Evolutionary conservation across 2,113 vertebrate genomes (phyloP).

Genomic region (Vanacampus margaritifer): DNA sequence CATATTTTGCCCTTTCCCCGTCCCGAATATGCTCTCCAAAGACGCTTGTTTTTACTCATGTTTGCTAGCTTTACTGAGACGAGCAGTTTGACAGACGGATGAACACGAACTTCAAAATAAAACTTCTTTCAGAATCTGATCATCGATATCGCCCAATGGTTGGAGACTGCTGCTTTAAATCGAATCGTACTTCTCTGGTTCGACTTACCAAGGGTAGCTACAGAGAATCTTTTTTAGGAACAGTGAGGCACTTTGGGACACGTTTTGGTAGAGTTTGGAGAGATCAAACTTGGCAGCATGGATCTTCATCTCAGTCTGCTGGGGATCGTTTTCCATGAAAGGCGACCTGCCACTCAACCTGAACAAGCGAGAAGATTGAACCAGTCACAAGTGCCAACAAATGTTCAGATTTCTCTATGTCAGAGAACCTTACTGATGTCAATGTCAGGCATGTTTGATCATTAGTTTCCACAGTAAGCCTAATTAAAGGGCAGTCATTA

Average conservation of each 20-base stretch:
- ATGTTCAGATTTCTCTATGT: not conserved
- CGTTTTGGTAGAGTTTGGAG: conserved; percentile 94
- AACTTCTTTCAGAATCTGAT: too few species aligned
- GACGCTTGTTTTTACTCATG: not conserved
- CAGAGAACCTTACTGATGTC: not conserved
- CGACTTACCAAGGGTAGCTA: conserved; percentile 90
- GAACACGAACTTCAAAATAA: too few species aligned
- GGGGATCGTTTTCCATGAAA: conserved; percentile 83
- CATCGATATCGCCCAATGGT: not conserved
- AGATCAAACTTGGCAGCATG: conserved; percentile 90
- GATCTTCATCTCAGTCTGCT: conserved; percentile 88
- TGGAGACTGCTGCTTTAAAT: not conserved
- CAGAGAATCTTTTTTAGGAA: conserved; percentile 94
- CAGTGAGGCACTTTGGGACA: conserved; percentile 93
- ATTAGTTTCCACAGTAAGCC: not conserved
- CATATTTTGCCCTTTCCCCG: too few species aligned
- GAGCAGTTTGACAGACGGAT: too few species aligned
- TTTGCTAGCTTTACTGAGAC: not conserved
- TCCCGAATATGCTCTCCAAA: too few species aligned
- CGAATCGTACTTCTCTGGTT: not conserved
- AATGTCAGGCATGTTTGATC: not conserved
- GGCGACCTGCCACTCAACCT: conserved; percentile 93
- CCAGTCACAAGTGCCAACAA: not conserved
- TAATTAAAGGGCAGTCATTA: too few species aligned
- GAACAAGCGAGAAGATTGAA: conserved; percentile 5